Evolutionary conservation across 2,888 invertebrate species (phyloP).

Genomic region (Lysandra bellargus): DNA sequence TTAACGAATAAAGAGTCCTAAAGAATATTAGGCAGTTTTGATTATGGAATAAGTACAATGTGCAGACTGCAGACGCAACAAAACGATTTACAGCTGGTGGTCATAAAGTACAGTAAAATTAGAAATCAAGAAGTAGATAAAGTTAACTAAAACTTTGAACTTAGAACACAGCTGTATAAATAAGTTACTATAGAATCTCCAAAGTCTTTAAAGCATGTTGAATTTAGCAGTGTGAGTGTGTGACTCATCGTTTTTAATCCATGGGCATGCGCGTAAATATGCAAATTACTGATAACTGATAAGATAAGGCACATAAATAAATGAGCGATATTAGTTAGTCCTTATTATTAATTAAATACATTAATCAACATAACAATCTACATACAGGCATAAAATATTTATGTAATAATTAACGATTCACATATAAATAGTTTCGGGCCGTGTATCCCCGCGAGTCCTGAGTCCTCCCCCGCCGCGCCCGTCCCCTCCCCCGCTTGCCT

Average conservation of each 20-base stretch:
- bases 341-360: neutral
- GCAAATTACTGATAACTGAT: neutral
- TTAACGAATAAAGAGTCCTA: too few species aligned
- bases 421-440: neutral
- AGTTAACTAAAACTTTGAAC: neutral
- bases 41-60: too few species aligned
- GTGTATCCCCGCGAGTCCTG: constrained; percentile 6
- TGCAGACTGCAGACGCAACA: too few species aligned
- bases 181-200: neutral
- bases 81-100: too few species aligned
- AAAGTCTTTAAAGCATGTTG: neutral
- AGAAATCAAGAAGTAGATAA: too few species aligned
- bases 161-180: neutral
- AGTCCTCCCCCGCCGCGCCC: neutral
- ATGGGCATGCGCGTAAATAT: neutral
- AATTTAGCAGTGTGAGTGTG: neutral
- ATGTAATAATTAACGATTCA: neutral
- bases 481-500: neutral
- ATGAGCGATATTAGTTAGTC: neutral
- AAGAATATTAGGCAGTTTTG: too few species aligned
- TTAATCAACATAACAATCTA: neutral
- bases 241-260: neutral
- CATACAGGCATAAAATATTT: neutral
- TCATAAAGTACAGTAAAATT: too few species aligned
- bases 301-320: neutral